phyloP scores from a whole-genome alignment of 2,113 vertebrate species.

The Craseonycteris thonglongyai region DNA sequence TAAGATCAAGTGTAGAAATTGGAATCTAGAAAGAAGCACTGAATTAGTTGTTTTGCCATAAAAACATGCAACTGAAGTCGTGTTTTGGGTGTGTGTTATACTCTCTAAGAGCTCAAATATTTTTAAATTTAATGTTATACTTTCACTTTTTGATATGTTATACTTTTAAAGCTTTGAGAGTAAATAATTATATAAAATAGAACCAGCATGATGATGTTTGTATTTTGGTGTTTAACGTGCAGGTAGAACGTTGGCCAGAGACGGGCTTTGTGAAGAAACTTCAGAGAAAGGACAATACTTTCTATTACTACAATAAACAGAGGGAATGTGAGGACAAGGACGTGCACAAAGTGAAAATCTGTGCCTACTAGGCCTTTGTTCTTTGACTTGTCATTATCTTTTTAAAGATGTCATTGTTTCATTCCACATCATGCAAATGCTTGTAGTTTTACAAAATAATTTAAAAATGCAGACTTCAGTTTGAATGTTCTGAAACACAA shows the following conservation, averaged over 20 bases:
- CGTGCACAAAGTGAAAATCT: constrained; percentile 91
- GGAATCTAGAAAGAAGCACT: background rate
- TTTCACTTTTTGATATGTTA: background rate
- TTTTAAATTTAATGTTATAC: background rate
- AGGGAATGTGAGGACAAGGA: constrained; percentile 90
- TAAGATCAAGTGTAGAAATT: too few relatives aligned
- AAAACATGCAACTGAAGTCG: background rate
- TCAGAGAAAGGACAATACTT: constrained; percentile 89
- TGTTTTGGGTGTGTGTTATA: background rate
- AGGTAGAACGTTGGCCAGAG: constrained; percentile 92
- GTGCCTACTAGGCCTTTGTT: constrained; percentile 80
- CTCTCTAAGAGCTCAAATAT: background rate
- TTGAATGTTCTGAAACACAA: background rate
- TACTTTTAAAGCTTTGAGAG: background rate
- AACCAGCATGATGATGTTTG: background rate
- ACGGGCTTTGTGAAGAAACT: constrained; percentile 94
- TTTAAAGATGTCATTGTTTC: background rate
- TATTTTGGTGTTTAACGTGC: constrained; percentile 21
- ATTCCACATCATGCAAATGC: background rate
- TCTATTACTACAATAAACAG: constrained; percentile 89
- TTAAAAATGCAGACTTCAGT: background rate
- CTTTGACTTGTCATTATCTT: background rate
- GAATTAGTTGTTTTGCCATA: background rate
- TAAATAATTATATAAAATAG: background rate
- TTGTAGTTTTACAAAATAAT: background rate